A percentile compares a stretch with the other conserved stretches of the same genome.
phyloP scores from a whole-genome alignment of 2,113 vertebrate species.

The Aspiorhynchus laticeps region DNA sequence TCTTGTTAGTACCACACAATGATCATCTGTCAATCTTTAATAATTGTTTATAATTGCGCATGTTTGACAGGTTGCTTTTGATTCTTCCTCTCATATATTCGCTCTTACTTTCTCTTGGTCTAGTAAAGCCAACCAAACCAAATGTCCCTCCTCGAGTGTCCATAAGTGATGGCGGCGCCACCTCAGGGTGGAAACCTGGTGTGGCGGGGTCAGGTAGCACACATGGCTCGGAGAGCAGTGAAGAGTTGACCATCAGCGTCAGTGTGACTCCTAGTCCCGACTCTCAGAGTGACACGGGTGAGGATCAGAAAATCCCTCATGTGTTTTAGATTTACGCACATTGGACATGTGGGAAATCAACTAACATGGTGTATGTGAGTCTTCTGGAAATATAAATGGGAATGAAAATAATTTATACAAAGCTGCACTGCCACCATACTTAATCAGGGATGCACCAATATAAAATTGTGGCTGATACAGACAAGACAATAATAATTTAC shows the following conservation, averaged over 20 bases:
- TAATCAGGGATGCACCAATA: background rate
- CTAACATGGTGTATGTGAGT: background rate
- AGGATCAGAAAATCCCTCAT: slow-evolving; percentile 20
- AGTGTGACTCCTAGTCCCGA: slow-evolving; percentile 66
- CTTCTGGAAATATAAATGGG: background rate
- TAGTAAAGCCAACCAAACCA: background rate
- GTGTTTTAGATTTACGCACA: background rate
- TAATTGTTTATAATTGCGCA: background rate
- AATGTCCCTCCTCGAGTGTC: slow-evolving; percentile 3
- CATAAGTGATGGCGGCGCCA: slow-evolving; percentile 35
- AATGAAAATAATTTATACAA: background rate
- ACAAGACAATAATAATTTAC: background rate
- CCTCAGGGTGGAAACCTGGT: slow-evolving; percentile 56
- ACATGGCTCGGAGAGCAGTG: slow-evolving; percentile 54
- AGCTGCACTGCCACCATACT: background rate
- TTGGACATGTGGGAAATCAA: background rate
- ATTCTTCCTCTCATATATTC: slow-evolving; percentile 6
- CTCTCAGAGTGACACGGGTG: slow-evolving; percentile 72
- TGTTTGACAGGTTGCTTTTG: slow-evolving; percentile 25
- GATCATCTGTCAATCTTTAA: background rate
- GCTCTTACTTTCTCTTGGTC: background rate
- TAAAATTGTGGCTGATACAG: background rate
- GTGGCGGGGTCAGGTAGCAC: slow-evolving; percentile 10
- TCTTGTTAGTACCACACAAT: background rate
- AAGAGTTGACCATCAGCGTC: slow-evolving; percentile 58